Base-by-base conservation (phyloP, 2,797 vertebrate species). In the Pteropus rufus region DNA sequence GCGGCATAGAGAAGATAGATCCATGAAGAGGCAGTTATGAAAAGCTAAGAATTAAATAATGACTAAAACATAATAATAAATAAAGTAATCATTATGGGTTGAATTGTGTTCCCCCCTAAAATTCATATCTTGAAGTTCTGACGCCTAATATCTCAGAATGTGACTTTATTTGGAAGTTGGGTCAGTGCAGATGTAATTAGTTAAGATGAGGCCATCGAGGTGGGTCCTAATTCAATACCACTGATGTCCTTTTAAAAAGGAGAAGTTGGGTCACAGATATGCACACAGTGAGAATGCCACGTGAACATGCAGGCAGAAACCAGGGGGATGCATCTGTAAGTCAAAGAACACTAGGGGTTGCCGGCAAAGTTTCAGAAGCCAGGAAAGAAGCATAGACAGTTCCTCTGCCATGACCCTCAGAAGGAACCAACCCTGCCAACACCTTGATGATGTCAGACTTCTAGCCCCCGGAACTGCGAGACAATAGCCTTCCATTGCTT, bases 151-250 rank as follows among this genome's bases (percentile, higher is more conserved):
- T 8, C 18, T 84, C 24, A 29, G 49, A 69, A 60, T 15, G 29
- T 77, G 70, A 41, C 24, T 31, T 60, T 49, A 93, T 81, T 91
- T 88, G 73, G 65, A 94, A 94, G 93, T 12, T 81, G 41, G 19
- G 56, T 92, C 77, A 82, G 0, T 39, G 52, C 26, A 73, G 24
- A 85, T 58, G 15, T 29, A 31, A 65, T 72, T 62, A 52, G 36
- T 62, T 84, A 56, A 15, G 44, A 69, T 60, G 84, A 52, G 39
- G 64, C 79, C 56, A 69, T 36, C 24, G 46, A 36, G 39, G 67
- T 75, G 39, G 34, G 24, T 49, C 56, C 62, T 80, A 79, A 84
- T 58, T 49, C 72, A 73, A 54, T 36, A 44, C 4, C 15, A 82
- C 36, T 34, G 31, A 16, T 44, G 31, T 75, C 56, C 44, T 84